phyloP scores from a whole-genome alignment of 2,888 invertebrate species.

The Synanthedon andrenaeformis region DNA sequence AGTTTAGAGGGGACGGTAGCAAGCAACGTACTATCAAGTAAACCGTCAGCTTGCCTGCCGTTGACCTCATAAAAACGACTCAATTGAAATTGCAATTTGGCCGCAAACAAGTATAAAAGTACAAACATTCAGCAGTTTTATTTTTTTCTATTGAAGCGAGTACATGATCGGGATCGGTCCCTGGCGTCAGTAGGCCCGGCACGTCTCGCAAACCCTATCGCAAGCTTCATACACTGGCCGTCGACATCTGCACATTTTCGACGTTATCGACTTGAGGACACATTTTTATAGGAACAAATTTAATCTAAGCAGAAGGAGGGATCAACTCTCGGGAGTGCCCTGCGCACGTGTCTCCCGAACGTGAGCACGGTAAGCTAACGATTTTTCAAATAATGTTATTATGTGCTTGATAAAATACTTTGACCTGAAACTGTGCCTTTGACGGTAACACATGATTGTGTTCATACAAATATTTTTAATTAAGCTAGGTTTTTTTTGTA shows the following conservation, averaged over 20 bases:
- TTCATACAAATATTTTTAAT: neutral
- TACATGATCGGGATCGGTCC: conserved; percentile 13
- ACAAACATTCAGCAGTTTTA: conserved; percentile 24
- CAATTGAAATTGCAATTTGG: too few species aligned
- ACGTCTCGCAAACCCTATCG: conserved; percentile 50
- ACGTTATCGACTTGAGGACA: conserved; percentile 56
- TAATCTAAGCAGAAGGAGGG: conserved; percentile 62
- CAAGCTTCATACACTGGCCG: conserved; percentile 52
- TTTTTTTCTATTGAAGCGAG: conserved; percentile 21
- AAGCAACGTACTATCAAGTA: too few species aligned
- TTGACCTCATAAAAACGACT: too few species aligned
- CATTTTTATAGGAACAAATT: conserved; percentile 65
- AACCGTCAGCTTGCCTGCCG: too few species aligned
- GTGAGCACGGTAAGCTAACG: conserved; percentile 46
- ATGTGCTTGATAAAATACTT: conserved; percentile 48
- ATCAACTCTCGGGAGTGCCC: conserved; percentile 58
- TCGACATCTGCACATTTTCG: conserved; percentile 62
- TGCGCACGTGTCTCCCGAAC: conserved; percentile 46
- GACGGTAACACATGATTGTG: conserved; percentile 13
- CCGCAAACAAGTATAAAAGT: neutral
- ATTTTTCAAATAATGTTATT: conserved; percentile 54
- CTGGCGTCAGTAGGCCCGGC: conserved; percentile 41
- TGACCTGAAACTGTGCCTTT: conserved; percentile 37
- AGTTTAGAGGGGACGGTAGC: too few species aligned
- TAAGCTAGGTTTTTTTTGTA: neutral